Conservation (phyloP, 2,797 vertebrate species). For the Squalus acanthias region DNA sequence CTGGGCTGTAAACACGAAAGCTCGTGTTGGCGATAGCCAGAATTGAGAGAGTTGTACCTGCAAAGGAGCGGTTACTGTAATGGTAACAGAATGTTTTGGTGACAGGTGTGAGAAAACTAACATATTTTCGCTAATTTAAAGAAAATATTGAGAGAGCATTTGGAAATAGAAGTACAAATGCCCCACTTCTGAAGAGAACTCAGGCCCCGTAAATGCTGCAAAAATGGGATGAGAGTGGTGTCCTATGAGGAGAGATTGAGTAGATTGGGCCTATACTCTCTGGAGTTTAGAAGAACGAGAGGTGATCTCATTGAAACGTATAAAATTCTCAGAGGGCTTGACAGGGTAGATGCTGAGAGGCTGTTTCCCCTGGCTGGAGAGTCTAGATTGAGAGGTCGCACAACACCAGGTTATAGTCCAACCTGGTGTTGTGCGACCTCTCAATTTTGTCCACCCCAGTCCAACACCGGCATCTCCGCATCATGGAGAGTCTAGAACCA, state of each 20-base stretch:
- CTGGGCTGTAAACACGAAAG: background rate
- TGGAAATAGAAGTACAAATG: too few species aligned
- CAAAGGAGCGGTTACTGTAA: background rate
- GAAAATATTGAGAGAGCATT: background rate
- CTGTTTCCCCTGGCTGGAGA: too few species aligned
- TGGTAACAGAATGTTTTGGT: background rate
- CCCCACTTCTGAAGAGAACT: too few species aligned
- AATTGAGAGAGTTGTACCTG: background rate
- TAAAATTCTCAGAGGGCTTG: too few species aligned
- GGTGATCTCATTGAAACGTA: background rate
- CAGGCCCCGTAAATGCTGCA: background rate
- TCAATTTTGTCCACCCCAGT: too few species aligned
- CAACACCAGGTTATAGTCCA: too few species aligned
- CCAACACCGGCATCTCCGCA: too few species aligned
- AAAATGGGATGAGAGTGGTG: background rate
- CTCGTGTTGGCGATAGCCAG: background rate
- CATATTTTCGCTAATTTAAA: background rate
- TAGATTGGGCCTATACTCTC: background rate
- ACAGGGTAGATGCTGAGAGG: background rate
- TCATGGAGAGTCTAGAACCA: too few species aligned
- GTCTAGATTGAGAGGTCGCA: too few species aligned
- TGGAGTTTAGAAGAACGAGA: background rate
- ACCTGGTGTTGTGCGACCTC: too few species aligned
- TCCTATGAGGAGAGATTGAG: background rate
- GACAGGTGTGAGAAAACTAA: background rate